Evolutionary conservation across 2,113 vertebrate species (phyloP), one percentile per base, ranked within the genome.

Genomic region (Fregetta grallaria): DNA sequence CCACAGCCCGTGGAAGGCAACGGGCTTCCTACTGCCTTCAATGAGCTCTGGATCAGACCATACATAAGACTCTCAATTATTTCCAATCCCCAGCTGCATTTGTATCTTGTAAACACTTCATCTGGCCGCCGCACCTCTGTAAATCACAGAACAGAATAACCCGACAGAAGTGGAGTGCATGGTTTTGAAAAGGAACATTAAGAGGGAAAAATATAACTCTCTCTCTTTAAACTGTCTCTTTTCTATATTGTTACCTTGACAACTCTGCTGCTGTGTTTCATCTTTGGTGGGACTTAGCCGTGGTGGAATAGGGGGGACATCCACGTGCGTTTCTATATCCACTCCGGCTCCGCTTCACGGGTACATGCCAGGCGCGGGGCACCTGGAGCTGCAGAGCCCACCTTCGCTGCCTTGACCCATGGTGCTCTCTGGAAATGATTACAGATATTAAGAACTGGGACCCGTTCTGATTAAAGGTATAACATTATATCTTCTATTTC

Each of bases 171-270:
- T 38, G n/a, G 45, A 89, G 62, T 47, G 58, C n/a, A 19, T 0
- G 1, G 42, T 92, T 97, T 90, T 73, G 89, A 76, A 97, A 90
- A 70, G 67, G 84, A 95, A 63, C 49, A 7, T 92, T 88, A 61
- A 30, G 89, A 93, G 52, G 82, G 72, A 26, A 87, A 92, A 95
- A 95, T 78, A 32, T 68, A 88, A 71, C 79, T 95, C 86, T 97
- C 96, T 97, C 79, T 94, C 94, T 97, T 97, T 97, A 97, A 97
- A 97, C 94, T 89, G 74, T 97, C 90, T 92, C 77, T 97, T 96
- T 97, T 93, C 88, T 97, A 68, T 89, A 92, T 83, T 97, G 97
- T 98, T 98, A 97, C 97, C 96, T 97, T 98, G 97, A 98, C 97
- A 98, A 97, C 94, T 98, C 96, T 93, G 93, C 92, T 97, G 94